These are phyloP conservation scores for Sialis lutaria DNA, from an alignment of 2,888 invertebrate species.

Conservation along the genomic window DNA sequence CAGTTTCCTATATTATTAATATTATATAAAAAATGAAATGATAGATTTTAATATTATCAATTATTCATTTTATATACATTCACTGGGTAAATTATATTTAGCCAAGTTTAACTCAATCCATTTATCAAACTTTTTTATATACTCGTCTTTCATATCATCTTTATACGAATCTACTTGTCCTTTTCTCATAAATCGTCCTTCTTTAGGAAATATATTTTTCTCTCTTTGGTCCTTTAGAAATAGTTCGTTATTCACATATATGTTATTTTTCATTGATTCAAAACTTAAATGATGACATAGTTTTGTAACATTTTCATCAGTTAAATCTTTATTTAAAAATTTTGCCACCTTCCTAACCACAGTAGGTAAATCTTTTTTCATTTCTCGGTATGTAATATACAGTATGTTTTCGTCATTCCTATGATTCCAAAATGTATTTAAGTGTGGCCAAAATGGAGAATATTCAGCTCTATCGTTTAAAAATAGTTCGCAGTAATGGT, in stretches of 20 bases:
- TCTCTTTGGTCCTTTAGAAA: background rate
- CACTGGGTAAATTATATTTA: background rate
- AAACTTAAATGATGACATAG: background rate
- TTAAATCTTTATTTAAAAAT: background rate
- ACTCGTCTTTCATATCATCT: background rate
- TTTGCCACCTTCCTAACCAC: background rate
- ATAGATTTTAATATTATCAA: no score
- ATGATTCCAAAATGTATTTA: background rate
- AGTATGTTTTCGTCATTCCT: background rate
- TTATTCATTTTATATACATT: background rate
- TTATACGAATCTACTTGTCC: background rate
- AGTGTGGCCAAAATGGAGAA: background rate
- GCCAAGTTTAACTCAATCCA: background rate
- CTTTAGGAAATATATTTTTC: background rate
- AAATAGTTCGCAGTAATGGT: background rate
- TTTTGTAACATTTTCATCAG: background rate
- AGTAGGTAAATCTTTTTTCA: background rate
- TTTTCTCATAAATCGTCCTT: background rate
- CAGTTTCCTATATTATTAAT: no score
- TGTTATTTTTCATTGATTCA: background rate
- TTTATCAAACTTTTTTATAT: background rate
- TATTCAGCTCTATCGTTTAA: background rate
- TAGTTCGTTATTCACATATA: background rate
- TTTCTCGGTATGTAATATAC: background rate
- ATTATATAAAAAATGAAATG: no score